Evolutionary conservation across 2,113 vertebrate species (phyloP), one percentile per base, ranked within the genome.

Genomic region (Aptenodytes patagonicus): DNA sequence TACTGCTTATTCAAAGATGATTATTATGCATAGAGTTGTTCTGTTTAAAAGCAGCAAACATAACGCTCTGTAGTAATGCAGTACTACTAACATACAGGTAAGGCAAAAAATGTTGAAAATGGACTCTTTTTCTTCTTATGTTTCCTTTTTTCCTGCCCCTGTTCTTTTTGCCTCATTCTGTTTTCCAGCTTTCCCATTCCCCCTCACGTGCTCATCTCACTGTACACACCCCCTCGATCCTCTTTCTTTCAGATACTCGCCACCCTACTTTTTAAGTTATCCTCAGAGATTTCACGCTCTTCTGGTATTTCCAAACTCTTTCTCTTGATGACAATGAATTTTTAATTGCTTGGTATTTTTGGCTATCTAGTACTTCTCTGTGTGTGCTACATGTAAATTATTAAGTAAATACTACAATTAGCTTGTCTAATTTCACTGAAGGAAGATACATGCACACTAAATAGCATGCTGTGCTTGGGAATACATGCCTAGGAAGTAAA

Each of bases 161-260:
- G 11, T 46, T 66, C 8, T 69, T 89, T 71, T 21, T 38, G 17
- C 10, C 5, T 51, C 6, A 1, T 70, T 62, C 29, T 2, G 0
- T 51, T 72, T 78, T 49, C 64, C 42, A 82, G 42, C 22, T 46
- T 68, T 51, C 52, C 21, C 25, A 66, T 46, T 28, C 7, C 15
- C 20, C 15, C 7, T 44, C 7, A 8, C 6, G 26, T 2, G 11
- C 16, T 51, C 42, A 51, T 49, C 19, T 54, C 31, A 38, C 57
- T 54, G 7, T 9, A 54, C 32, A 36, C 8, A 32, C 1, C 11
- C 46, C 5, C 14, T 40, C 1, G 1, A 32, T 20, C 11, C 17
- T 38, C 19, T 42, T 42, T 44, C 49, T 73, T 64, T 70, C 38
- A 86, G 24, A 44, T 21, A 29, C 15, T 73, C 11, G n/a, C 9